These are phyloP conservation scores for Tetrao urogallus DNA, from an alignment of 2,113 vertebrate species.

Conservation along the genomic window DNA sequence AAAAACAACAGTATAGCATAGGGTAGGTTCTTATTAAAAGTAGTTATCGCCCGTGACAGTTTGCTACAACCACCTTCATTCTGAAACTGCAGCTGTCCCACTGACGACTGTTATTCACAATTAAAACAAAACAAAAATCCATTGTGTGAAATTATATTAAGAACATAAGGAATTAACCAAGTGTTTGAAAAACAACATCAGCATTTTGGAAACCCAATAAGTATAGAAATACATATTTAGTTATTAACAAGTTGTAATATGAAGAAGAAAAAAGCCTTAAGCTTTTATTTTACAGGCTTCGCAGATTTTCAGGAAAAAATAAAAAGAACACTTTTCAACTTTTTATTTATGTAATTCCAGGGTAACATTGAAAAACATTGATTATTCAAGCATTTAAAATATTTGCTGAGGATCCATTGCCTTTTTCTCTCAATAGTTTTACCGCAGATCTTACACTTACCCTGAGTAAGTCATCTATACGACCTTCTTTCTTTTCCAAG, in stretches of 20 bases:
- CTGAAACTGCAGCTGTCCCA: background rate
- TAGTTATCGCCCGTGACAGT: background rate
- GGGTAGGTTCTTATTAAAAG: background rate
- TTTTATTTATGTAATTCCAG: background rate
- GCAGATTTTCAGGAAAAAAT: background rate
- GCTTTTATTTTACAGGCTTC: background rate
- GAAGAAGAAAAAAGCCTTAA: background rate
- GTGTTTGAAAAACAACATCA: background rate
- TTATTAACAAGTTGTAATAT: background rate
- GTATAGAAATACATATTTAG: background rate
- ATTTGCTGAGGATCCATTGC: background rate
- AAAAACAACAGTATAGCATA: background rate
- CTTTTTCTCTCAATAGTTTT: slow-evolving; percentile 13
- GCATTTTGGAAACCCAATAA: background rate
- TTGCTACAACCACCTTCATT: background rate
- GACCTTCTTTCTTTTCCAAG: slow-evolving; percentile 99
- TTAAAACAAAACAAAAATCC: background rate
- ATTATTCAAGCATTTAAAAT: background rate
- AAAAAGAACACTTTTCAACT: background rate
- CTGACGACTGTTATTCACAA: background rate
- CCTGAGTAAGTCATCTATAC: slow-evolving; percentile 99
- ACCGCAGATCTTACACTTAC: slow-evolving; percentile 80
- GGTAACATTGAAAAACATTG: background rate
- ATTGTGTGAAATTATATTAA: background rate
- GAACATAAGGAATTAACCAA: background rate